Percentiles rank a stretch among this genome's conserved stretches.
Evolutionary conservation across 2,888 invertebrate genomes (phyloP).

Genomic region (Gordius sp.): DNA sequence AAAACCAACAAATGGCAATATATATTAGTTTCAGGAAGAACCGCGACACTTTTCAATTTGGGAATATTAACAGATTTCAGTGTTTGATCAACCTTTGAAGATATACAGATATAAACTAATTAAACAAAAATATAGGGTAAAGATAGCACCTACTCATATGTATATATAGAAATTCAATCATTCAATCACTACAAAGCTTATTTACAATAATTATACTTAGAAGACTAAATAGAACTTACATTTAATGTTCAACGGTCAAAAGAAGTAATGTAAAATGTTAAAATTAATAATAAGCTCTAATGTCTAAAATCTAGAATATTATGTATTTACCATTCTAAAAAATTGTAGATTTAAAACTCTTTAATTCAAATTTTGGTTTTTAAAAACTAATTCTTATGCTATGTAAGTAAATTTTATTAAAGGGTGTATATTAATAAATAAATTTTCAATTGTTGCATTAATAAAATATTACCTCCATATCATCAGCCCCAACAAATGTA

Average conservation of each 20-base stretch:
- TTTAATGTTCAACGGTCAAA: too few species aligned
- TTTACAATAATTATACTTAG: too few species aligned
- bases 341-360: not conserved
- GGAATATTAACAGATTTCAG: not conserved
- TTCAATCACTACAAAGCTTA: too few species aligned
- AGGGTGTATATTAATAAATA: too few species aligned
- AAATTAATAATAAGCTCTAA: not conserved
- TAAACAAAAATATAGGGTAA: too few species aligned
- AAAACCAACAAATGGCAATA: not conserved
- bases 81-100: not conserved
- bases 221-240: too few species aligned
- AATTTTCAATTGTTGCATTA: too few species aligned
- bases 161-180: too few species aligned
- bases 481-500: conserved; percentile 6
- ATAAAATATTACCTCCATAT: too few species aligned
- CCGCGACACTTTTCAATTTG: not conserved
- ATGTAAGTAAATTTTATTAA: too few species aligned
- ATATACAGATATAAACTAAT: too few species aligned
- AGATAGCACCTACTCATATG: too few species aligned
- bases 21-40: conserved; percentile 1
- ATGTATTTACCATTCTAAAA: not conserved
- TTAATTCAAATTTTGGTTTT: not conserved
- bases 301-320: not conserved
- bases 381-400: not conserved
- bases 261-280: not conserved